phyloP scores from a whole-genome alignment of 2,888 invertebrate genomes.

The Mellilla xanthometata region DNA sequence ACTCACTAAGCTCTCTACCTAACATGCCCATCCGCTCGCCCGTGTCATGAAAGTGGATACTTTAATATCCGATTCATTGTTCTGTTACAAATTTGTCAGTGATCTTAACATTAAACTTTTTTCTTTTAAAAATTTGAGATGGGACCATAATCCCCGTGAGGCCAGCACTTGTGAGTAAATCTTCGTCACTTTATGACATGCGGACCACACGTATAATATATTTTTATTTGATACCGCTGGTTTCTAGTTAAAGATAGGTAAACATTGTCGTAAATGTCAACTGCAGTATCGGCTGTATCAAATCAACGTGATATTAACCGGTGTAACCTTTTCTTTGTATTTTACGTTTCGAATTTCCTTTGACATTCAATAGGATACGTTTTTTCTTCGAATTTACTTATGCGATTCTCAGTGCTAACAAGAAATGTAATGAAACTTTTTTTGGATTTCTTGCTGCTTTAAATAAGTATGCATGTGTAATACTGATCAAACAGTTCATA shows the following conservation, averaged over 20 bases:
- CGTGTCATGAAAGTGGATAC: slow-evolving; percentile 79
- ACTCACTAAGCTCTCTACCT: slow-evolving; percentile 49
- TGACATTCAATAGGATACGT: too few relatives aligned
- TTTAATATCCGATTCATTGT: slow-evolving; percentile 82
- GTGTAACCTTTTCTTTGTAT: too few relatives aligned
- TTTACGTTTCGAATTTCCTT: too few relatives aligned
- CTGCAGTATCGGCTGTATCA: too few relatives aligned
- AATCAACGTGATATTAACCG: slow-evolving; percentile 21
- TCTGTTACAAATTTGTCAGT: slow-evolving; percentile 83
- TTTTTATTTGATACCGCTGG: slow-evolving; percentile 38
- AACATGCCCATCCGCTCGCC: slow-evolving; percentile 69
- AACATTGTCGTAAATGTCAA: slow-evolving; percentile 18
- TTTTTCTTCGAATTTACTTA: too few relatives aligned
- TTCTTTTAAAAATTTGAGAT: slow-evolving; percentile 73
- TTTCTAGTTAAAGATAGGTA: slow-evolving; percentile 12
- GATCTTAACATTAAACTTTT: slow-evolving; percentile 81
- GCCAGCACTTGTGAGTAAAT: slow-evolving; percentile 67
- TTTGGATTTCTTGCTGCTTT: too few relatives aligned
- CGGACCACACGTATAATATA: slow-evolving; percentile 73
- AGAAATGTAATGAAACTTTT: too few relatives aligned
- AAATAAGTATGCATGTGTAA: too few relatives aligned
- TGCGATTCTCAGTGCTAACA: too few relatives aligned
- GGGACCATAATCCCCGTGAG: slow-evolving; percentile 74
- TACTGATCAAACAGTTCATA: too few relatives aligned
- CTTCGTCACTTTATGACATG: slow-evolving; percentile 60